Conservation (phyloP, 2,113 vertebrate species). For the Steatornis caripensis region DNA sequence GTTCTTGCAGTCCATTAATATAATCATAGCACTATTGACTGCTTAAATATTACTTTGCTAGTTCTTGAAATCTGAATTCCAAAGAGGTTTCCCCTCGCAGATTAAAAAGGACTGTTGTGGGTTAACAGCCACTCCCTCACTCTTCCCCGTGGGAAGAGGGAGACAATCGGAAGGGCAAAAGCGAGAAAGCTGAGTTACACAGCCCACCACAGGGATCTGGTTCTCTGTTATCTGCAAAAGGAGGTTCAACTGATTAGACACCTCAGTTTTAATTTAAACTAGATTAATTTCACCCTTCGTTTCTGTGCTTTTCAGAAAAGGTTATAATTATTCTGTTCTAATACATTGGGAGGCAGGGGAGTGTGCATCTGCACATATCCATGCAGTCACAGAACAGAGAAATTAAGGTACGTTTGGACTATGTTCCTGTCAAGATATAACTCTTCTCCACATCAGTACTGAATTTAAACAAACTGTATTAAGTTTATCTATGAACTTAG, state of each 20-base stretch:
- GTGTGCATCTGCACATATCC: not conserved
- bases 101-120: not conserved
- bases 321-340: not conserved
- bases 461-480: not conserved
- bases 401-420: not conserved
- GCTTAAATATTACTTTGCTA: not conserved
- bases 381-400: not conserved
- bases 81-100: fast-evolving
- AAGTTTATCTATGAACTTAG: not conserved
- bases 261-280: not conserved
- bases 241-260: not conserved
- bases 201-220: not conserved
- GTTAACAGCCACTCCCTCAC: not conserved
- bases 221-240: not conserved
- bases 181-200: not conserved
- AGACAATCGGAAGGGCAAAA: not conserved
- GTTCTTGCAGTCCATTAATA: not conserved
- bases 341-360: fast-evolving
- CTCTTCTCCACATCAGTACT: not conserved
- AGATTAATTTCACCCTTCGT: not conserved
- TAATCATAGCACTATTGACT: not conserved
- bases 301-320: not conserved
- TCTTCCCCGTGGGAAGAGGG: not conserved
- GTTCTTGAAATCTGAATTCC: not conserved
- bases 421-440: not conserved